These are phyloP conservation scores for Microctenopoma stevenorrisi DNA, from an alignment of 2,797 vertebrate genomes.

Conservation along the genomic window DNA sequence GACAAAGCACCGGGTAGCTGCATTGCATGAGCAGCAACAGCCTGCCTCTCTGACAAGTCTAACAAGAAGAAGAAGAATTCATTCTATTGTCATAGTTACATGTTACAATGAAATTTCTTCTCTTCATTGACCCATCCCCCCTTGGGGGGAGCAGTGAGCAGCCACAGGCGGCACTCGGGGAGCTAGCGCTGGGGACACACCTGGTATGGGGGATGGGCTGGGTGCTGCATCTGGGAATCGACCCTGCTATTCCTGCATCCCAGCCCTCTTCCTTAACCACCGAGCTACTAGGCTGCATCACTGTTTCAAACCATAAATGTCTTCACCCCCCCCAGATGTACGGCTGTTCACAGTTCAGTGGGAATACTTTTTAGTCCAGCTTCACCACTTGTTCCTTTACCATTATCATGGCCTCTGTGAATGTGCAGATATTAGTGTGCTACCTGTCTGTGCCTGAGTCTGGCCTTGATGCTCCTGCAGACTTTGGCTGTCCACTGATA, in stretches of 20 bases:
- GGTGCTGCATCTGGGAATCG: too few species aligned
- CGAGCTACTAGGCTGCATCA: neutral
- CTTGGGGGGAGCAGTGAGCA: too few species aligned
- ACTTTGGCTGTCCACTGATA: constrained; percentile 97
- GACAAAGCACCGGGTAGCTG: neutral
- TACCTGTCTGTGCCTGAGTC: constrained; percentile 85
- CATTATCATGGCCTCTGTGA: constrained; percentile 10
- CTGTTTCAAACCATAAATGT: neutral
- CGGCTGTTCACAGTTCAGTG: neutral
- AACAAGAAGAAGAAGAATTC: too few species aligned
- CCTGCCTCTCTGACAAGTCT: neutral
- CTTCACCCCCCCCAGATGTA: neutral
- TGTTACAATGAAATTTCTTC: too few species aligned
- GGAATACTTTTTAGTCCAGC: neutral
- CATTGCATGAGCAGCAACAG: neutral
- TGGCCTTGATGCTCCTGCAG: constrained; percentile 91
- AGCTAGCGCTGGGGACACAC: too few species aligned
- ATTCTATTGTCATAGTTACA: too few species aligned
- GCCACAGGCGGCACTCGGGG: too few species aligned
- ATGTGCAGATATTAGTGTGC: neutral
- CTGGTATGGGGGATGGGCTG: too few species aligned
- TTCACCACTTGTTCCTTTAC: constrained; percentile 16
- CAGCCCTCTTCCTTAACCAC: too few species aligned
- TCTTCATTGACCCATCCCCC: too few species aligned
- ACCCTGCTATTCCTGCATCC: too few species aligned